These are phyloP conservation scores for Xyrichtys novacula DNA, from an alignment of 2,797 vertebrate genomes.

Conservation along the genomic window DNA sequence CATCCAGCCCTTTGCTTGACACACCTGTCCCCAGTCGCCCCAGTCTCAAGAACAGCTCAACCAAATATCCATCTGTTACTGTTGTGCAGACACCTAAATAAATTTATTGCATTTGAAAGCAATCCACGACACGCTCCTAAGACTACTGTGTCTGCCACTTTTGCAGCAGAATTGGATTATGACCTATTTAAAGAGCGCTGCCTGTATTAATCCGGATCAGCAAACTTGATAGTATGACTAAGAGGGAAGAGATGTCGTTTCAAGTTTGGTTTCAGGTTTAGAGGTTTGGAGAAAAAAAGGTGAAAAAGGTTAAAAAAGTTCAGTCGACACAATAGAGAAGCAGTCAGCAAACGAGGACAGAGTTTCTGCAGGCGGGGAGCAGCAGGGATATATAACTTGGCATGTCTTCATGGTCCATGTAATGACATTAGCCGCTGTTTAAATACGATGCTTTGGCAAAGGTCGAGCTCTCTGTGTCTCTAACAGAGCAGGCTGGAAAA, in stretches of 20 bases:
- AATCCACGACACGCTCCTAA: slow-evolving; percentile 13
- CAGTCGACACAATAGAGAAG: no score
- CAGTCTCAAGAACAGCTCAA: slow-evolving; percentile 30
- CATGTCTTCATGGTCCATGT: slow-evolving; percentile 7
- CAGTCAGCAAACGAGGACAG: no score
- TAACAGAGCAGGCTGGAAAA: slow-evolving; percentile 7
- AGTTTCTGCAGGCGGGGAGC: not conserved
- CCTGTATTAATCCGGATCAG: slow-evolving; percentile 55
- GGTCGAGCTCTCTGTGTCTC: not conserved
- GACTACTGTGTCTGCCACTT: slow-evolving; percentile 3
- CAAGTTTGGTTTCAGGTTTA: not conserved
- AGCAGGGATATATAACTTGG: not conserved
- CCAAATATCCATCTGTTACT: slow-evolving; percentile 34
- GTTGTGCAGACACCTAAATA: not conserved
- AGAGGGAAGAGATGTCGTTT: slow-evolving; percentile 12
- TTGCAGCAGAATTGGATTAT: slow-evolving; percentile 46
- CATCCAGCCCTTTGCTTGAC: slow-evolving; percentile 31
- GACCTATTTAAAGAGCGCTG: slow-evolving; percentile 56
- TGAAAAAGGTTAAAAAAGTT: no score
- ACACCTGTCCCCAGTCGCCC: slow-evolving; percentile 50
- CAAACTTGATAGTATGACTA: slow-evolving; percentile 41
- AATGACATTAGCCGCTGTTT: slow-evolving; percentile 20
- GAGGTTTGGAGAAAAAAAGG: no score
- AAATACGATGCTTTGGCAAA: slow-evolving; percentile 22
- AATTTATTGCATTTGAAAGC: slow-evolving; percentile 14